Percentiles rank a stretch among this genome's conserved stretches.
phyloP scores from a whole-genome alignment of 1,140 invertebrate species.

The Callitettix versicolor region DNA sequence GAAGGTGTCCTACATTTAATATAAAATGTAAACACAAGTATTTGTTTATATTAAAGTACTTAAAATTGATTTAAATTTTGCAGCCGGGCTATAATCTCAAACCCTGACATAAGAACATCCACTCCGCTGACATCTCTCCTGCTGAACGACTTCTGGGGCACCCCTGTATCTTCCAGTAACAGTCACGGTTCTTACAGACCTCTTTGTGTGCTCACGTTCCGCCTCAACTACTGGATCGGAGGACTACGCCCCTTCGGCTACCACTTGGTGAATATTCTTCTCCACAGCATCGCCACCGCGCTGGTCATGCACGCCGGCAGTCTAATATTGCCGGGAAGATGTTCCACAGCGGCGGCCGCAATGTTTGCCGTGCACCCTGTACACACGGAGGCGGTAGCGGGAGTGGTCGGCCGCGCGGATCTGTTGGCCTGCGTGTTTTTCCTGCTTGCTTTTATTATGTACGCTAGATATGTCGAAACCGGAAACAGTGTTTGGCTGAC shows the following conservation, averaged over 20 bases:
- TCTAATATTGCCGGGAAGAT: conserved; percentile 29
- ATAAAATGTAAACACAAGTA: too few species aligned
- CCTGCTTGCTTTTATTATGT: conserved; percentile 75
- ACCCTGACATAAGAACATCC: conserved; percentile 68
- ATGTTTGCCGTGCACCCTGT: conserved; percentile 92
- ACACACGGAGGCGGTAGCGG: conserved; percentile 91
- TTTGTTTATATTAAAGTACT: too few species aligned
- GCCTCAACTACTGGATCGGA: conserved; percentile 72
- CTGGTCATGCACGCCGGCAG: conserved; percentile 58
- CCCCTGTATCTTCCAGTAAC: conserved; percentile 67
- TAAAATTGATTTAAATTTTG: too few species aligned
- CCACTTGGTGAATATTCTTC: conserved; percentile 72
- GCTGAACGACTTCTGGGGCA: conserved; percentile 89
- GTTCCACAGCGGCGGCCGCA: conserved; percentile 67
- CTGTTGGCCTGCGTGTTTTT: conserved; percentile 84
- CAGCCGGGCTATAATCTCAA: conserved; percentile 81
- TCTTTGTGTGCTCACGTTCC: conserved; percentile 84
- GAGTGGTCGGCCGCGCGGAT: conserved; percentile 92
- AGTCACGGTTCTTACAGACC: conserved; percentile 95
- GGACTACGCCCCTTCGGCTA: conserved; percentile 74
- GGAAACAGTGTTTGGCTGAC: conserved; percentile 12
- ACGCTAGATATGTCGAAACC: conserved; percentile 43
- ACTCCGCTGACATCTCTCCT: conserved; percentile 45
- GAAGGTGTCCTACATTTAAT: too few species aligned
- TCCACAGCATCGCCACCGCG: conserved; percentile 69